Evolutionary conservation across 2,888 invertebrate species (phyloP).

Genomic region (Tinea semifulvella): DNA sequence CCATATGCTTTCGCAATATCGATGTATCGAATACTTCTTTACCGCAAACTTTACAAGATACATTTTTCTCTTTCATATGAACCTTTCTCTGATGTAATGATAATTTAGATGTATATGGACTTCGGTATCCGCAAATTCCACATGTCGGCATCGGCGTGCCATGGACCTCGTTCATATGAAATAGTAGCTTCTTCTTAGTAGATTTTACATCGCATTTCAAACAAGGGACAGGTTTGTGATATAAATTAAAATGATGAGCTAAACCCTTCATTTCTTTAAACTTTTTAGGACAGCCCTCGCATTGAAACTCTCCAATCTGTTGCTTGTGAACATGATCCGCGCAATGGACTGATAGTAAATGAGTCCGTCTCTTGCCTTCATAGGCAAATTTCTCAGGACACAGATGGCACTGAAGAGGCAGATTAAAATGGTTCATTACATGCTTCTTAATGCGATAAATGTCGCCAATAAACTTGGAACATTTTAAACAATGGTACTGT

Average conservation of each 20-base stretch:
- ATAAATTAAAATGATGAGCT: no score
- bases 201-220: slow-evolving; percentile 16
- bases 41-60: slow-evolving; percentile 25
- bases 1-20: slow-evolving; percentile 14
- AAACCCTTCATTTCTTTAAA: no score
- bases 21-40: slow-evolving; percentile 1
- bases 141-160: slow-evolving; percentile 20
- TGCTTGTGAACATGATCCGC: no score
- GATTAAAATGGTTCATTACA: neutral
- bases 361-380: neutral
- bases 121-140: slow-evolving; percentile 21
- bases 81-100: neutral
- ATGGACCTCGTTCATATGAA: slow-evolving; percentile 19
- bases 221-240: slow-evolving; percentile 14
- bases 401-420: neutral
- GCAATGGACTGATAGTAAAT: neutral
- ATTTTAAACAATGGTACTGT: neutral
- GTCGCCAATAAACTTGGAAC: neutral
- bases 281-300: no score
- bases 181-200: neutral
- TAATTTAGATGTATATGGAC: neutral
- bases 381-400: neutral
- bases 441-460: neutral
- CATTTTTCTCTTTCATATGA: slow-evolving; percentile 34
- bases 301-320: no score